Evolutionary conservation across 2,888 invertebrate genomes (phyloP).

Genomic region (Himalopsyche tibetana): DNA sequence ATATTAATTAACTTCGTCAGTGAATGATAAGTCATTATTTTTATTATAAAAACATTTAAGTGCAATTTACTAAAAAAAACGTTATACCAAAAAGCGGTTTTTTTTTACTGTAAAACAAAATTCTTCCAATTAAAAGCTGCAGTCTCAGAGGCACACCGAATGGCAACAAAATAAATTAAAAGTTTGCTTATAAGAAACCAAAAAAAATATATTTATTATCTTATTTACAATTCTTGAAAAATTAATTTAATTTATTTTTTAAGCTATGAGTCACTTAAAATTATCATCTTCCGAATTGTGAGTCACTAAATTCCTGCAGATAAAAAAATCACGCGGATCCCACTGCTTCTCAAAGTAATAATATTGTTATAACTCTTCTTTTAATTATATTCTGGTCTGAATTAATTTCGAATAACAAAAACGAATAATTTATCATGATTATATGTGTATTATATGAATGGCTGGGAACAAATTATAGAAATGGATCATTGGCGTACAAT

Average conservation of each 20-base stretch:
- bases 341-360: too few species aligned
- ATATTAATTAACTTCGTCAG: too few species aligned
- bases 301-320: not conserved
- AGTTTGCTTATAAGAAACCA: not conserved
- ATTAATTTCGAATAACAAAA: too few species aligned
- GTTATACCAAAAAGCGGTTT: not conserved
- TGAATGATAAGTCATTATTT: not conserved
- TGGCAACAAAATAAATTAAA: not conserved
- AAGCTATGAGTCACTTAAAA: not conserved
- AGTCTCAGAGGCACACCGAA: not conserved
- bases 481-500: too few species aligned
- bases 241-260: constrained; percentile 12
- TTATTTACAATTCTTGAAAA: constrained; percentile 2
- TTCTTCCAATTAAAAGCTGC: too few species aligned
- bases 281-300: constrained; percentile 32
- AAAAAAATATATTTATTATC: not conserved
- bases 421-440: too few species aligned
- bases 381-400: too few species aligned
- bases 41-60: not conserved
- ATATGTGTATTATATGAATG: too few species aligned
- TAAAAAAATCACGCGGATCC: constrained; percentile 2
- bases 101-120: not conserved
- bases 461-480: too few species aligned
- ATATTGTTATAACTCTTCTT: too few species aligned
- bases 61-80: not conserved